Evolutionary conservation across 2,888 invertebrate species (phyloP).

Genomic region (Monoplex corrugatus): DNA sequence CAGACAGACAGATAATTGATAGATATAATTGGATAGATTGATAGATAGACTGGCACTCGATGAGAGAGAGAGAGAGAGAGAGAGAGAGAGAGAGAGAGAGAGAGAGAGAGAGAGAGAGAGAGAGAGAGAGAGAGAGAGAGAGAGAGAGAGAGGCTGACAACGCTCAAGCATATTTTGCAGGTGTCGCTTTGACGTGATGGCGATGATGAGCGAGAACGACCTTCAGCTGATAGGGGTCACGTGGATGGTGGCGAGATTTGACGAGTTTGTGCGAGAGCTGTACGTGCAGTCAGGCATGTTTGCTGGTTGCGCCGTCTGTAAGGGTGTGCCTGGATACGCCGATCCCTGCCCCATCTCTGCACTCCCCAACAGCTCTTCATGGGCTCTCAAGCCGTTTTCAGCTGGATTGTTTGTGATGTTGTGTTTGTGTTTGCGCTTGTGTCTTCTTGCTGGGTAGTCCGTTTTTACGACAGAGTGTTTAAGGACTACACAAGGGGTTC

Average conservation of each 20-base stretch:
- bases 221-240: conserved; percentile 58
- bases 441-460: not conserved
- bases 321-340: conserved; percentile 54
- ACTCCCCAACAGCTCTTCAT: too few relatives aligned
- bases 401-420: not conserved
- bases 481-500: too few relatives aligned
- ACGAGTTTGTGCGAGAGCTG: conserved; percentile 60
- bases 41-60: too few relatives aligned
- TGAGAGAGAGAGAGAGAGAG: too few relatives aligned
- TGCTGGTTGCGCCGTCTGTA: conserved; percentile 55
- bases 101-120: too few relatives aligned
- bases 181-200: conserved; percentile 57
- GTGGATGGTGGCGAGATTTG: conserved; percentile 57
- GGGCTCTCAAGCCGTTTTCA: too few relatives aligned
- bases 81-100: too few relatives aligned
- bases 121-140: too few relatives aligned
- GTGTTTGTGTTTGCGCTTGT: not conserved
- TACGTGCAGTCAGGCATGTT: conserved; percentile 53
- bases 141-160: too few relatives aligned
- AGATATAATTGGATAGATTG: too few relatives aligned
- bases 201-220: conserved; percentile 51
- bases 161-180: conserved; percentile 54
- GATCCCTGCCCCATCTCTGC: conserved; percentile 53
- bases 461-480: not conserved
- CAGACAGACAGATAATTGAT: too few relatives aligned